Conservation (phyloP, 2,113 vertebrate species). For the Greenwoodochromis staneri region DNA sequence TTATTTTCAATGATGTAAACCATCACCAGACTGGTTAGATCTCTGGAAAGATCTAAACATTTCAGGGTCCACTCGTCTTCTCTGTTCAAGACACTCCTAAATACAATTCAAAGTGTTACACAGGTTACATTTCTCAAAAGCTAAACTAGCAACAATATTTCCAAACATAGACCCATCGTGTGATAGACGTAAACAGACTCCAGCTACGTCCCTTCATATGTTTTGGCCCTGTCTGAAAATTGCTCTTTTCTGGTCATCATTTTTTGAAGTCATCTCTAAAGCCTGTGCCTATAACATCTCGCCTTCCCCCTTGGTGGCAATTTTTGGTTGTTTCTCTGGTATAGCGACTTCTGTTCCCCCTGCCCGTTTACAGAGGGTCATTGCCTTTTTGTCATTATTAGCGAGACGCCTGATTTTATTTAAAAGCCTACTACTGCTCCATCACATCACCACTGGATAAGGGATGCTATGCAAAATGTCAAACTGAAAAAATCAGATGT, state of each 20-base stretch:
- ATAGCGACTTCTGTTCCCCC: too few species aligned
- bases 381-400: not conserved
- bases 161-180: not conserved
- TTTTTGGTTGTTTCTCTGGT: too few species aligned
- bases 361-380: not conserved
- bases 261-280: too few species aligned
- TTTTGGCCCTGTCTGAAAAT: not conserved
- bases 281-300: too few species aligned
- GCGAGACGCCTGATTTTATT: not conserved
- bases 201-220: not conserved
- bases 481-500: not conserved
- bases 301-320: too few species aligned
- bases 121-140: too few species aligned
- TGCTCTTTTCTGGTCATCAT: too few species aligned
- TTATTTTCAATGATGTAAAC: not conserved
- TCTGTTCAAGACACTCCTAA: too few species aligned
- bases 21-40: not conserved
- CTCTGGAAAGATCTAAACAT: not conserved
- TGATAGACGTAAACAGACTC: rapidly evolving
- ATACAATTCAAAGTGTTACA: too few species aligned
- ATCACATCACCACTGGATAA: not conserved
- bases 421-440: not conserved
- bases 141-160: too few species aligned
- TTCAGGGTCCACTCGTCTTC: too few species aligned
- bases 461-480: not conserved